phyloP scores from a whole-genome alignment of 2,113 vertebrate genomes.

The rat (Rattus norvegicus) region DNA sequence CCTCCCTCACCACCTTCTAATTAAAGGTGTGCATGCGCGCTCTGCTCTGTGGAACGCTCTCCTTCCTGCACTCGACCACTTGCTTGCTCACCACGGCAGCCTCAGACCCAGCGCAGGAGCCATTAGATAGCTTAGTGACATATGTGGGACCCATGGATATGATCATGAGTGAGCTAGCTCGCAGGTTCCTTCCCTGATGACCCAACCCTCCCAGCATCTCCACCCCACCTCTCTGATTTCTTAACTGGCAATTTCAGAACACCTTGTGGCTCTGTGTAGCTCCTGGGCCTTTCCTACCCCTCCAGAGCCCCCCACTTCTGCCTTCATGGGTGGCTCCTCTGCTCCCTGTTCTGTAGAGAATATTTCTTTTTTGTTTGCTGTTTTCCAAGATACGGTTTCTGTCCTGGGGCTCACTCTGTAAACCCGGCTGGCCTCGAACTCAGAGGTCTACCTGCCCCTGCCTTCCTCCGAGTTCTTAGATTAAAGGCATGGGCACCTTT shows the following conservation, averaged over 20 bases:
- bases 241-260: background rate
- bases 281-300: background rate
- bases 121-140: background rate
- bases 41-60: background rate
- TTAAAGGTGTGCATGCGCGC: background rate
- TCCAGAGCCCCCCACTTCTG: background rate
- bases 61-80: too few relatives aligned
- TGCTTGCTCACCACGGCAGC: background rate
- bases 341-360: background rate
- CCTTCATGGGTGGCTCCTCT: background rate
- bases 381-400: background rate
- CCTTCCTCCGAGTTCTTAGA: background rate
- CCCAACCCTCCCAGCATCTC: background rate
- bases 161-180: background rate
- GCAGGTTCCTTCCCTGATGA: background rate
- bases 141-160: background rate
- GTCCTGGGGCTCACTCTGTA: background rate
- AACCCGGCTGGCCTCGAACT: background rate
- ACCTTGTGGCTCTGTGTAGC: fast-evolving
- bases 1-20: background rate
- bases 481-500: background rate
- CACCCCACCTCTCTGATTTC: background rate
- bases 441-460: background rate
- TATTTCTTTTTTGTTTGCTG: background rate
- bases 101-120: background rate